Percentiles rank a stretch among this genome's conserved stretches.
Conservation (phyloP, 2,888 invertebrate species). For the Caenorhabditis angaria region DNA sequence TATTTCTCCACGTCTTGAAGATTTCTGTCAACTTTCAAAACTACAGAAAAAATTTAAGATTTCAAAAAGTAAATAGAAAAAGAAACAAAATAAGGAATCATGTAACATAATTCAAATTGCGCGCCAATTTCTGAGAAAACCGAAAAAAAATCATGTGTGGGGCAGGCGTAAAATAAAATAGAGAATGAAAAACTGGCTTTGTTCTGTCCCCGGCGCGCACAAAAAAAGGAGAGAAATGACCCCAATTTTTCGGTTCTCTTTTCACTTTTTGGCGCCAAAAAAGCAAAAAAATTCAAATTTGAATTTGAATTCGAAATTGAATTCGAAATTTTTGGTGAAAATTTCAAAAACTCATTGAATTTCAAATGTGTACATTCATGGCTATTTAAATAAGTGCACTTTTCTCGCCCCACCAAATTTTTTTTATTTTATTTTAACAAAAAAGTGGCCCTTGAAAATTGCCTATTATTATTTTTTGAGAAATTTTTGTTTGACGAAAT, state of each 20-base stretch:
- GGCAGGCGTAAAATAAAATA: too few relatives aligned
- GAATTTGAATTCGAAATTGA: background rate
- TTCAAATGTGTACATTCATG: constrained; percentile 2
- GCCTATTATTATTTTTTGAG: background rate
- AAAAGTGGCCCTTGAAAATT: constrained; percentile 2
- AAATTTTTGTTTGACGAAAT: background rate
- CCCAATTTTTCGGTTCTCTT: background rate
- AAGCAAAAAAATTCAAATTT: background rate
- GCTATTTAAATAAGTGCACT: constrained; percentile 4
- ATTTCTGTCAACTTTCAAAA: too few relatives aligned
- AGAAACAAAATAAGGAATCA: too few relatives aligned
- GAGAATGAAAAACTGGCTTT: constrained; percentile 2
- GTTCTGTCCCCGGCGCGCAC: too few relatives aligned
- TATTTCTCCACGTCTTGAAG: too few relatives aligned
- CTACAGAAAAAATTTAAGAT: too few relatives aligned
- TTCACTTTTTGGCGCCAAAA: background rate
- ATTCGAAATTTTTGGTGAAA: background rate
- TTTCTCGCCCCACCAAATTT: background rate
- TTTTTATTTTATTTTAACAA: background rate
- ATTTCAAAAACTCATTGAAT: background rate
- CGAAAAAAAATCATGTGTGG: background rate
- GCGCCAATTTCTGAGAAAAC: background rate
- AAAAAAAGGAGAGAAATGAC: background rate
- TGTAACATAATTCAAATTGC: too few relatives aligned
- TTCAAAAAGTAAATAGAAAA: too few relatives aligned